phyloP scores from a whole-genome alignment of 1,140 invertebrate species.

The Drosophila orena region DNA sequence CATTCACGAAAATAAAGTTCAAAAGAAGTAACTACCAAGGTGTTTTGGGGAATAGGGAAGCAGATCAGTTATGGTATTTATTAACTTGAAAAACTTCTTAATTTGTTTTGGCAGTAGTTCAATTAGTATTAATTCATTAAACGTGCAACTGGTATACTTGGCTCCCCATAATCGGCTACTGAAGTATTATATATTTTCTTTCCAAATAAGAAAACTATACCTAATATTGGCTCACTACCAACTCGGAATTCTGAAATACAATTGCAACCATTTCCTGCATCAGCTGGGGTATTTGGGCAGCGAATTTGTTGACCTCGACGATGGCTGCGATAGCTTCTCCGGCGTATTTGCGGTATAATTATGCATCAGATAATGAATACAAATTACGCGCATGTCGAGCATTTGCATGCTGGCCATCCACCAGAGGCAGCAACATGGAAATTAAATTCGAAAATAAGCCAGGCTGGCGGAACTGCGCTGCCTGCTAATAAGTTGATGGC shows the following conservation, averaged over 20 bases:
- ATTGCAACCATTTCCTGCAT: neutral
- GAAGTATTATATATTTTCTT: too few species aligned
- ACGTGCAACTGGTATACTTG: too few species aligned
- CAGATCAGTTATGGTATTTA: too few species aligned
- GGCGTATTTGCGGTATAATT: conserved; percentile 58
- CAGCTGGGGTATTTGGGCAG: neutral
- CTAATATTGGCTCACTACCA: too few species aligned
- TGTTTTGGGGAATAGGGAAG: neutral
- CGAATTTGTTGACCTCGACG: conserved; percentile 3
- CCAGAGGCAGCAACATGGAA: conserved; percentile 58
- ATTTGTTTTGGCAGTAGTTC: too few species aligned
- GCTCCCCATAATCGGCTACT: too few species aligned
- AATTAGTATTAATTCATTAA: too few species aligned
- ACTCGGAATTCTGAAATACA: too few species aligned
- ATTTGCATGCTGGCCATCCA: conserved; percentile 42
- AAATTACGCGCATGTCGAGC: conserved; percentile 75
- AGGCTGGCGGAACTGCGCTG: conserved; percentile 41
- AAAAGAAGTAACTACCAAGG: conserved; percentile 20
- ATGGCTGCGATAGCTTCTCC: conserved; percentile 2
- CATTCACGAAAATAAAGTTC: conserved; percentile 64
- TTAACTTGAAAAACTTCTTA: too few species aligned
- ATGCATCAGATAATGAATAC: conserved; percentile 81
- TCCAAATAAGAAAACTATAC: too few species aligned
- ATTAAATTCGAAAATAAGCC: conserved; percentile 81
- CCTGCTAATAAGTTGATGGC: conserved; percentile 68